phyloP scores from a whole-genome alignment of 2,888 invertebrate genomes.

The Tipula lateralis region DNA sequence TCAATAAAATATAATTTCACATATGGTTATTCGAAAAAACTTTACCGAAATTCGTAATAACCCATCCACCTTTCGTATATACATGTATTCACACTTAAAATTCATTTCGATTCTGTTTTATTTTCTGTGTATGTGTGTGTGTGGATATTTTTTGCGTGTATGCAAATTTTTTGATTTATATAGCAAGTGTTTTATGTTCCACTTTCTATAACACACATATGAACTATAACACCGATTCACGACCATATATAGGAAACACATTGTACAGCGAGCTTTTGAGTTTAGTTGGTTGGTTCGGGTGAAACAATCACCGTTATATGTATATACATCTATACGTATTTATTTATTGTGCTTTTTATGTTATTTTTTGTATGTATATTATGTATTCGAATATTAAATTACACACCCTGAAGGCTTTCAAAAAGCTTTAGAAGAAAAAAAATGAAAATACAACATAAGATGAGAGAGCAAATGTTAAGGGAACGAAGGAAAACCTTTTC shows the following conservation, averaged over 20 bases:
- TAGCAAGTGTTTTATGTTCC: not conserved
- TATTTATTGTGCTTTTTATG: not conserved
- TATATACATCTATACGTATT: not conserved
- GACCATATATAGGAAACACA: not conserved
- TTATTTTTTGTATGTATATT: not conserved
- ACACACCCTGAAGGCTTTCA: constrained; percentile 24
- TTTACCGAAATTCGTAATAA: not conserved
- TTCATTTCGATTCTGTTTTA: not conserved
- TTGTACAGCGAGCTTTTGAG: not conserved
- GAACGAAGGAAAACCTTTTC: not conserved
- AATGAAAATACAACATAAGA: not conserved
- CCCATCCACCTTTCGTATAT: not conserved
- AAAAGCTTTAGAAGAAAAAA: not conserved
- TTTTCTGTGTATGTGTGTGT: not conserved
- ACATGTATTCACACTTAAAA: not conserved
- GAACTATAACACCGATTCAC: not conserved
- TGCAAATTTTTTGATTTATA: constrained; percentile 11
- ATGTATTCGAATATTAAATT: not conserved
- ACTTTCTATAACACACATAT: not conserved
- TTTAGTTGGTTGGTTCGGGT: not conserved
- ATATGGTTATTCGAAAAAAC: not conserved
- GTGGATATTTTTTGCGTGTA: constrained; percentile 24
- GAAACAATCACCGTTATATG: not conserved
- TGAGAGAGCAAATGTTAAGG: constrained; percentile 27
- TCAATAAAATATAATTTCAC: constrained; percentile 12